phyloP scores from a whole-genome alignment of 2,888 invertebrate species.

The Cybosia mesomella region DNA sequence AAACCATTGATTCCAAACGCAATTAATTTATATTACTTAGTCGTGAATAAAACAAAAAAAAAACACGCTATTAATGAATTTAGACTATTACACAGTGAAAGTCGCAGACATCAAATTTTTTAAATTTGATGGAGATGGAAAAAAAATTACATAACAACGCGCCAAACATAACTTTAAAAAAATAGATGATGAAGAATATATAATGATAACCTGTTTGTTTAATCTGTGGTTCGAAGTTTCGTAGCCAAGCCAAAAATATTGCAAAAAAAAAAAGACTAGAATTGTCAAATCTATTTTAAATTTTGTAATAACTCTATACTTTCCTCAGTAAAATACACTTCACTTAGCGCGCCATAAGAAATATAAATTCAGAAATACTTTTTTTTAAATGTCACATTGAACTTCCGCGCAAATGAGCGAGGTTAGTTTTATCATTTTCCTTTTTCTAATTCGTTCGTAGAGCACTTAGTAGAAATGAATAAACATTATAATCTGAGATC shows the following conservation, averaged over 20 bases:
- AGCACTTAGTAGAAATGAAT: background rate
- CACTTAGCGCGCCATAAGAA: background rate
- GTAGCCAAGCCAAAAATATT: background rate
- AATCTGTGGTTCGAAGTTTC: background rate
- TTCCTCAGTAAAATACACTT: no score
- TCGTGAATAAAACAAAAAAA: background rate
- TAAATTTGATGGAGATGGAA: background rate
- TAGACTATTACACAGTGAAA: no score
- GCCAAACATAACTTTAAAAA: background rate
- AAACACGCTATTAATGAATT: no score
- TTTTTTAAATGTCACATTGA: background rate
- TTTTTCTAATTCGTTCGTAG: background rate
- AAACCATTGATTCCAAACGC: background rate
- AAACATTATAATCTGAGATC: background rate
- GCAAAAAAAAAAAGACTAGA: background rate
- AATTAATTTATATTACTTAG: background rate
- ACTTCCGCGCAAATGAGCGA: constrained; percentile 4
- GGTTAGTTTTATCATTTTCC: background rate
- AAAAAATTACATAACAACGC: background rate
- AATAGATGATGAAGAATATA: background rate
- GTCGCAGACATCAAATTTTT: background rate
- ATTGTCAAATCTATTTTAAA: background rate
- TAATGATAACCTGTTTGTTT: background rate
- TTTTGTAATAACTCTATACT: no score
- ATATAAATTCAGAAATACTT: background rate